Conservation (phyloP, 2,888 invertebrate species). For the Microplitis manilae region DNA sequence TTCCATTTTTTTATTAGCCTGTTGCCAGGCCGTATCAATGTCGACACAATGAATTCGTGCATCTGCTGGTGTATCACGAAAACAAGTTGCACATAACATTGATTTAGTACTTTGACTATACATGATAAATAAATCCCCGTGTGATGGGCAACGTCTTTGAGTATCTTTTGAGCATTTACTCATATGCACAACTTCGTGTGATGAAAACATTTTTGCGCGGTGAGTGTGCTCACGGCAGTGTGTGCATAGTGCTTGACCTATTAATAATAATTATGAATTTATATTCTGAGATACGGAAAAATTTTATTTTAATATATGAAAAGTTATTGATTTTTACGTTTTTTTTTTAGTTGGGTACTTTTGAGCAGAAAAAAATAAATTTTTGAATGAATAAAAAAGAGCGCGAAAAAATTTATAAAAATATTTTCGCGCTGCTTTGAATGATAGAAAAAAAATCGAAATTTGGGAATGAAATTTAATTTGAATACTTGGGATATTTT, state of each 20-base stretch:
- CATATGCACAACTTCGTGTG: slow-evolving; percentile 82
- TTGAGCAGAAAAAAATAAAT: no score
- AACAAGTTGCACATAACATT: slow-evolving; percentile 84
- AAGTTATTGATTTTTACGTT: neutral
- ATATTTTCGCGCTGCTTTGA: no score
- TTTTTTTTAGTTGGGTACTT: no score
- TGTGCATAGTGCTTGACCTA: slow-evolving; percentile 81
- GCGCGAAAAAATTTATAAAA: no score
- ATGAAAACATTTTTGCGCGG: slow-evolving; percentile 83
- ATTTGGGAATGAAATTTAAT: no score
- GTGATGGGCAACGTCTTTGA: slow-evolving; percentile 79
- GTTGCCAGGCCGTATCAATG: slow-evolving; percentile 82
- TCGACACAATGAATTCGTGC: slow-evolving; percentile 81
- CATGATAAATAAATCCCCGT: slow-evolving; percentile 84
- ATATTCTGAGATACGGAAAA: neutral
- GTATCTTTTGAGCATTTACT: slow-evolving; percentile 80
- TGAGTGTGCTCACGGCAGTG: slow-evolving; percentile 82
- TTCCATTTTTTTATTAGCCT: slow-evolving; percentile 81
- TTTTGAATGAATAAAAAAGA: no score
- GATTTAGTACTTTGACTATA: slow-evolving; percentile 80
- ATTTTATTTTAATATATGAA: neutral
- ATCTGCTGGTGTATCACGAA: slow-evolving; percentile 80
- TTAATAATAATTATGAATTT: neutral
- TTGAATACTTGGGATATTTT: no score
- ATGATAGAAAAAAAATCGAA: no score